Base-by-base conservation (phyloP, 2,797 vertebrate species). In the Tapirus indicus region DNA sequence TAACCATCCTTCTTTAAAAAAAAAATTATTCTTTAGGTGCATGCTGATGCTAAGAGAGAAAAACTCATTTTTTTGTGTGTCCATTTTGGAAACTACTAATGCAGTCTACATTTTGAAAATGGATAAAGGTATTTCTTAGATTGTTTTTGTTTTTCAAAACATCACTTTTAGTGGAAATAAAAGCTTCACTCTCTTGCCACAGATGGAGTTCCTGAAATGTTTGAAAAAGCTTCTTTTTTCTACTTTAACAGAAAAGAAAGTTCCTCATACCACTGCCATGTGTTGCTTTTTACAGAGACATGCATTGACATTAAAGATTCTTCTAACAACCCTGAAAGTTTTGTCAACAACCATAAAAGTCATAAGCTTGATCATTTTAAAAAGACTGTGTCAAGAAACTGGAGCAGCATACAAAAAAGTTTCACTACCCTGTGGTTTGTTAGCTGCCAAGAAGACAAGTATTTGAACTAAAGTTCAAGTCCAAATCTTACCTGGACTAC, bases 81-180 rank as follows among this genome's bases (percentile, higher is more conserved):
- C 6, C 38, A 66, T 88, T 95, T 92, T 60, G 49, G 7, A 83
- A 88, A 84, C 21, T 60, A 93, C 41, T 52, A 32, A 71, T 44
- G 12, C 18, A 77, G 7, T 32, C 23, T 77, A 69, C 27, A 69
- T 62, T 78, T 77, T 62, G 27, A 66, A 84, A 90, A 77, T 69
- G 21, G 47, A 16, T 83, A 54, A 88, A 29, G 10, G 17, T 44
- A 2, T 35, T 60, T 20, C 0, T 62, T 38, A 13, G 14, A 13
- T 52, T 52, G 9, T 8, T 35, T 27, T 27, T 38, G 3, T 1
- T 14, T 68, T 41, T 20, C 12, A 74, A 11, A 47, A 44, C 23
- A 89, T 54, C 86, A 35, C 29, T 93, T 93, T 74, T 72, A 87
- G 9, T 80, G 41, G 58, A 80, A 92, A 64, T 71, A 38, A 90